These are phyloP conservation scores for Idris sp. DNA, from an alignment of 1,140 invertebrate genomes.

Conservation along the genomic window DNA sequence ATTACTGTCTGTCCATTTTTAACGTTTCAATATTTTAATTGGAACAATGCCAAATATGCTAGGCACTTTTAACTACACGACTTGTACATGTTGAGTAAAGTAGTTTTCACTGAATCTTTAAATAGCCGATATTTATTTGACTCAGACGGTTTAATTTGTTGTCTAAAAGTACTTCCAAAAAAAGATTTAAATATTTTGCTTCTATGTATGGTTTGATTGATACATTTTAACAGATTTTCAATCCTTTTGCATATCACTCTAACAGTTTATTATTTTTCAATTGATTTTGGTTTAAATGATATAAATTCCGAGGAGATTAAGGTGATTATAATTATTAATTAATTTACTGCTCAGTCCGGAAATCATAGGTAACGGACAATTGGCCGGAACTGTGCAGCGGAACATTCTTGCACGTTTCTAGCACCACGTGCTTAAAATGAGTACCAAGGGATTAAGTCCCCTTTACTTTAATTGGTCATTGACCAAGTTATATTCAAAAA, in stretches of 20 bases:
- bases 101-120: constrained; percentile 18
- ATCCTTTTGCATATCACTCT: too few species aligned
- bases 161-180: not conserved
- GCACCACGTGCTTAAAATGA: constrained; percentile 35
- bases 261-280: too few species aligned
- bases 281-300: too few species aligned
- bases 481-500: constrained; percentile 52
- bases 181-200: not conserved
- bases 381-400: constrained; percentile 44
- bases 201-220: constrained; percentile 11
- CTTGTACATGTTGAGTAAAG: not conserved
- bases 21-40: constrained; percentile 24
- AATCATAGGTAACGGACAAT: constrained; percentile 52
- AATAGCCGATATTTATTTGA: constrained; percentile 25
- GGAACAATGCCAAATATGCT: constrained; percentile 6
- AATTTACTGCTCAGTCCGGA: constrained; percentile 24
- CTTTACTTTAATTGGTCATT: constrained; percentile 48
- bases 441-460: constrained; percentile 24
- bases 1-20: constrained; percentile 12
- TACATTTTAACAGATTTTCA: too few species aligned
- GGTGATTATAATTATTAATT: constrained; percentile 29
- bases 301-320: too few species aligned
- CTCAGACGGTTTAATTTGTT: constrained; percentile 12
- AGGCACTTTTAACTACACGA: not conserved
- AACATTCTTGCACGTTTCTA: constrained; percentile 55